Conservation (phyloP, 2,113 vertebrate genomes). For the Dipodomys spectabilis region DNA sequence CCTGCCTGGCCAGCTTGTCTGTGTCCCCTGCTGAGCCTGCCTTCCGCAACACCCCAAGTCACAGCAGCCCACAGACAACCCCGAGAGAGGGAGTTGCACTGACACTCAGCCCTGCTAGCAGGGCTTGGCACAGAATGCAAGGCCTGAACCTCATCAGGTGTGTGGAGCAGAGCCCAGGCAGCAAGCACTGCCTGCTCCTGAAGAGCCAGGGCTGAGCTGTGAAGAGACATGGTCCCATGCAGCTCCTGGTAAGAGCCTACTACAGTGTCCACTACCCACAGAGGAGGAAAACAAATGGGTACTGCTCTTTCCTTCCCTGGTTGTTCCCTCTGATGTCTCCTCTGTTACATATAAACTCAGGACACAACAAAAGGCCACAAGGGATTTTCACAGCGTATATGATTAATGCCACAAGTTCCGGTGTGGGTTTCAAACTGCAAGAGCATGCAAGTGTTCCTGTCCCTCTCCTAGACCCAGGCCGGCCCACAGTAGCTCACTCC, state of each 20-base stretch:
- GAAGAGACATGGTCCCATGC: neutral
- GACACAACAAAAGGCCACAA: fast-evolving
- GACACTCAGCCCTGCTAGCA: neutral
- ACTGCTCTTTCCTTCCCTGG: neutral
- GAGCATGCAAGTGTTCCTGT: no score
- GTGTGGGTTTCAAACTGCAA: neutral
- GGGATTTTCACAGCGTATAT: neutral
- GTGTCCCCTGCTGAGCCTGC: neutral
- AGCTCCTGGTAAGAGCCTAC: neutral
- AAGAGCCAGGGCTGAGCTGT: neutral
- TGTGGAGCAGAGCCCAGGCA: neutral
- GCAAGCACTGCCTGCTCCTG: neutral
- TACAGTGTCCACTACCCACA: no score
- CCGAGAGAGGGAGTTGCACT: neutral
- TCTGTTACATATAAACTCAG: fast-evolving
- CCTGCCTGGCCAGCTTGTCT: neutral
- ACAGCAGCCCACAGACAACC: neutral
- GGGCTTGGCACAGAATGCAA: neutral
- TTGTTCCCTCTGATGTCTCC: neutral
- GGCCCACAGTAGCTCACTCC: neutral
- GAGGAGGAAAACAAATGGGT: no score
- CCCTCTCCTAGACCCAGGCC: fast-evolving
- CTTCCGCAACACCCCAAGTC: neutral
- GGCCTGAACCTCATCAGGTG: neutral
- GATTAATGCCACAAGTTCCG: neutral